Conservation (phyloP, 2,888 invertebrate genomes). For the Oasisia sp. region DNA sequence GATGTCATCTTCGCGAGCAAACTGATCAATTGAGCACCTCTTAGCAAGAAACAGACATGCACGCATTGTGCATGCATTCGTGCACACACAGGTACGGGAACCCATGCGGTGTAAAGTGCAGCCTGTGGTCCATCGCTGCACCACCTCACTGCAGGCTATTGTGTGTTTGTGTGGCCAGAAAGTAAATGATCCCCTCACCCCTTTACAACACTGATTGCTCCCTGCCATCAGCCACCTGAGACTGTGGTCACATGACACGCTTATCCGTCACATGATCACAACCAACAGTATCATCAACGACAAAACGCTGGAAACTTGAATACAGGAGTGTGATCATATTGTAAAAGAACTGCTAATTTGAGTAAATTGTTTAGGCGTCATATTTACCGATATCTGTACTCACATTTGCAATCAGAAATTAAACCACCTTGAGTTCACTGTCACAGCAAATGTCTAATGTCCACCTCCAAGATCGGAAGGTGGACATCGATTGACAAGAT, state of each 20-base stretch:
- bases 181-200: not conserved
- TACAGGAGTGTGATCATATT: not conserved
- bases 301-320: not conserved
- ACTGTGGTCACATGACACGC: not conserved
- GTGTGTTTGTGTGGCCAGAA: not conserved
- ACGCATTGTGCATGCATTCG: not conserved
- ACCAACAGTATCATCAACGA: not conserved
- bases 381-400: not conserved
- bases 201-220: conserved; percentile 13
- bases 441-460: not conserved
- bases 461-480: no score
- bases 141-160: not conserved
- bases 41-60: not conserved
- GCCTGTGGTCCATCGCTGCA: not conserved
- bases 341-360: not conserved
- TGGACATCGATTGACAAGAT: no score
- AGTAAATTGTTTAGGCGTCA: not conserved
- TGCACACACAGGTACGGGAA: not conserved
- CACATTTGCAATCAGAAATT: not conserved
- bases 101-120: not conserved
- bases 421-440: not conserved
- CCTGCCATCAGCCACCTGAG: conserved; percentile 7
- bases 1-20: not conserved
- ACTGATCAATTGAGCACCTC: not conserved
- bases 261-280: not conserved